These are phyloP conservation scores for Lasiurus borealis DNA, from an alignment of 2,113 vertebrate species.

Conservation along the genomic window DNA sequence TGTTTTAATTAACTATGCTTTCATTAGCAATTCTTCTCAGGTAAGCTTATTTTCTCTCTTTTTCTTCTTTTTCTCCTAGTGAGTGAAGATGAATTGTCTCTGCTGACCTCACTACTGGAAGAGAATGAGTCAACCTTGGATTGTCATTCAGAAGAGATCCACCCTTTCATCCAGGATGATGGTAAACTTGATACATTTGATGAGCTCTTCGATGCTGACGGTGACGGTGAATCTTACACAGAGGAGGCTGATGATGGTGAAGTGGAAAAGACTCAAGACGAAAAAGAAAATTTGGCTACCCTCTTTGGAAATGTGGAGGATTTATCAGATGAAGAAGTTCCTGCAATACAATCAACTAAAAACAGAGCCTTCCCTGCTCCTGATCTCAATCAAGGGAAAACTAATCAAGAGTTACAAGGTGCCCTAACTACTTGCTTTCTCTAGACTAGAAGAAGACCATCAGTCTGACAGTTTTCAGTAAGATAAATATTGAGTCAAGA, in stretches of 20 bases:
- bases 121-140: slow-evolving; percentile 86
- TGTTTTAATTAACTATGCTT: background rate
- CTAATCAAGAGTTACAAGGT: slow-evolving; percentile 94
- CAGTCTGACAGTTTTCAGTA: background rate
- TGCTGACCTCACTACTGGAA: slow-evolving; percentile 92
- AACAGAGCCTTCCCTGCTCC: background rate
- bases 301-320: slow-evolving; percentile 92
- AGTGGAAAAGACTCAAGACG: slow-evolving; percentile 42
- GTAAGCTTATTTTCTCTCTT: slow-evolving; percentile 31
- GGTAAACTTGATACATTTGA: slow-evolving; percentile 87
- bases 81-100: slow-evolving; percentile 92
- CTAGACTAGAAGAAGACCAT: background rate
- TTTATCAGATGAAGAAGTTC: slow-evolving; percentile 87
- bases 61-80: slow-evolving; percentile 80
- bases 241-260: slow-evolving; percentile 86
- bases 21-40: background rate
- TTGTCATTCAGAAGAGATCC: slow-evolving; percentile 62
- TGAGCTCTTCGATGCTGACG: slow-evolving; percentile 93
- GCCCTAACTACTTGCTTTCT: slow-evolving; percentile 18
- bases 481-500: background rate
- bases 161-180: background rate
- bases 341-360: background rate
- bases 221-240: slow-evolving; percentile 86
- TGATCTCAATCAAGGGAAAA: slow-evolving; percentile 81
- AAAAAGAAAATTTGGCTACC: slow-evolving; percentile 80